These are phyloP conservation scores for Felis catus DNA, from an alignment of 2,113 vertebrate genomes.

Conservation along the genomic window F.catus_Fca126_mat1.0 CM031417.1:73963001-73963500, in stretches of 20 bases:
- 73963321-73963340: conserved; percentile 30
- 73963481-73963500: neutral
- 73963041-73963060: conserved; percentile 81
- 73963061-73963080: conserved; percentile 84
- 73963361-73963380: neutral
- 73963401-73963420: neutral
- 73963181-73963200: conserved; percentile 47
- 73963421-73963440: neutral
- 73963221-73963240: neutral
- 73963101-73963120: conserved; percentile 59
- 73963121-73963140: neutral
- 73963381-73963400: neutral
- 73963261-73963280: conserved; percentile 32
- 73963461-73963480: neutral
- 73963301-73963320: conserved; percentile 60
- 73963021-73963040: conserved; percentile 83
- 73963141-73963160: neutral
- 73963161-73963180: conserved; percentile 44
- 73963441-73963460: neutral
- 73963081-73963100: conserved; percentile 74
- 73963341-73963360: neutral
- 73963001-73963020: conserved; percentile 84
- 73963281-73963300: conserved; percentile 33
- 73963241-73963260: conserved; percentile 35
- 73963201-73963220: conserved; percentile 9